phyloP scores from a whole-genome alignment of 2,797 vertebrate genomes.

The Pipistrellus pipistrellus region DNA sequence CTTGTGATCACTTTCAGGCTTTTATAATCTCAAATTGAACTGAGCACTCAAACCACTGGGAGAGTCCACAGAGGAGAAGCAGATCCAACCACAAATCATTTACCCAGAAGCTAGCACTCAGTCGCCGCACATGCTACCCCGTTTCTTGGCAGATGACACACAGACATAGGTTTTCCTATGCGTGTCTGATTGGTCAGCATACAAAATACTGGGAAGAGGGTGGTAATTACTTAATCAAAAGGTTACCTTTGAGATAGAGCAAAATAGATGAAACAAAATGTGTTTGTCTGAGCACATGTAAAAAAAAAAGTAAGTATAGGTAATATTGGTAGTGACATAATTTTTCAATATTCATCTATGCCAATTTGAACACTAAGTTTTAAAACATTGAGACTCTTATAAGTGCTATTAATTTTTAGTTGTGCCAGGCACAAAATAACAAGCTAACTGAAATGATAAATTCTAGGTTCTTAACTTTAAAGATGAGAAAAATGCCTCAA shows the following conservation, averaged over 20 bases:
- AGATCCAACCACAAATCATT: not conserved
- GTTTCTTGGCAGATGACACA: not conserved
- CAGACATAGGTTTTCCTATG: not conserved
- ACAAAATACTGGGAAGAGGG: not conserved
- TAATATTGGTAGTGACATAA: not conserved
- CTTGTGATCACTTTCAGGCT: slow-evolving; percentile 31
- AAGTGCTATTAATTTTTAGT: slow-evolving; percentile 49
- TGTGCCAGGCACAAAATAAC: slow-evolving; percentile 2
- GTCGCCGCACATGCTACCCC: not conserved
- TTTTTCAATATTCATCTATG: slow-evolving; percentile 20
- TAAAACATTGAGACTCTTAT: slow-evolving; percentile 50
- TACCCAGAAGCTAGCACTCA: slow-evolving; percentile 62
- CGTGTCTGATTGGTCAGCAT: not conserved
- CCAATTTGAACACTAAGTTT: slow-evolving; percentile 47
- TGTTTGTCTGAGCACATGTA: not conserved
- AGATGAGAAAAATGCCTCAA: slow-evolving; percentile 59
- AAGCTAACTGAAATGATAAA: not conserved
- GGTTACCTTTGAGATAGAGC: not conserved
- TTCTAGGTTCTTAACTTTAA: slow-evolving; percentile 42
- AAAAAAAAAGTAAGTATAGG: not conserved
- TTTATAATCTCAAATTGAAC: not conserved
- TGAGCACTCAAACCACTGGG: not conserved
- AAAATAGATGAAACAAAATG: not conserved
- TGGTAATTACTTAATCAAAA: not conserved
- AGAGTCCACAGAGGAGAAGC: not conserved